Conservation (phyloP, 2,797 vertebrate genomes). For the Rachycentron canadum region DNA sequence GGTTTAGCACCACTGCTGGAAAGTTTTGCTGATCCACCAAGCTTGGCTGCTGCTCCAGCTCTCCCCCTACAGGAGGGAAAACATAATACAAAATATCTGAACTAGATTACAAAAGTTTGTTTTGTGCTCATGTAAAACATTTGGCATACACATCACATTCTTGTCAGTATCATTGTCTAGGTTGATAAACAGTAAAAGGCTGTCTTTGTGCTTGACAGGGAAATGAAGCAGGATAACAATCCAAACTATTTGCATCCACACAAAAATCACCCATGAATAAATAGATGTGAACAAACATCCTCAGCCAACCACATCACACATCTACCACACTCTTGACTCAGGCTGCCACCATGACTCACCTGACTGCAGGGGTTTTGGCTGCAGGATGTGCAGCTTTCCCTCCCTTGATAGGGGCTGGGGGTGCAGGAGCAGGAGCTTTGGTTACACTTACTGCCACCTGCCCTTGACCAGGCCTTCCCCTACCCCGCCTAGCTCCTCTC, state of each 20-base stretch:
- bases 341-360: conserved; percentile 57
- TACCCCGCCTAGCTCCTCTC: conserved; percentile 51
- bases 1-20: conserved; percentile 21
- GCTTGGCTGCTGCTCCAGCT: conserved; percentile 55
- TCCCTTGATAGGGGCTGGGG: conserved; percentile 30
- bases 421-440: conserved; percentile 44
- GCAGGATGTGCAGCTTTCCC: conserved; percentile 47
- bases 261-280: conserved; percentile 42
- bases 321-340: neutral
- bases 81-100: neutral
- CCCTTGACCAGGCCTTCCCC: conserved; percentile 43
- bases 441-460: conserved; percentile 25
- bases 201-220: conserved; percentile 18
- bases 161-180: neutral
- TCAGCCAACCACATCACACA: conserved; percentile 7
- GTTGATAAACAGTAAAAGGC: neutral
- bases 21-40: conserved; percentile 17
- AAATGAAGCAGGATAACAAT: neutral
- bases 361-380: conserved; percentile 60
- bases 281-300: conserved; percentile 16
- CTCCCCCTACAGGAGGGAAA: conserved; percentile 79
- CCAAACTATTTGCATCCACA: conserved; percentile 7
- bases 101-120: neutral
- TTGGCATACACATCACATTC: neutral
- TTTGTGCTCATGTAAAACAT: neutral